Percentiles rank a stretch among this genome's conserved stretches.
phyloP scores from a whole-genome alignment of 2,113 vertebrate genomes.

The Dendrocopos noguchii region DNA sequence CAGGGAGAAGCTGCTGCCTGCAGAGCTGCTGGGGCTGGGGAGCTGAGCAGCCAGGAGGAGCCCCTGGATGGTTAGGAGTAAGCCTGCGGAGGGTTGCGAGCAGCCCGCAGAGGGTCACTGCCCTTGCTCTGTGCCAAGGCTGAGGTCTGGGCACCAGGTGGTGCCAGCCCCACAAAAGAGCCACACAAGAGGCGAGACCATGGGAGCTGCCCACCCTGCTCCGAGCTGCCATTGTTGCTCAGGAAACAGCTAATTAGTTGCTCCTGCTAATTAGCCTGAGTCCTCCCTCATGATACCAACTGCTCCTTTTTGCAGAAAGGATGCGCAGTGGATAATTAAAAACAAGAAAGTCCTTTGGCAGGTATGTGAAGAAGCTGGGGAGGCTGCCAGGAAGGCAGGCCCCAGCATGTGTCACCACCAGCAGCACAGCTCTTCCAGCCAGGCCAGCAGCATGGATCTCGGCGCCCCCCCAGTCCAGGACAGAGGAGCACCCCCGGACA shows the following conservation, averaged over 20 bases:
- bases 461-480: background rate
- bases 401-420: background rate
- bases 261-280: slow-evolving; percentile 47
- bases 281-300: slow-evolving; percentile 13
- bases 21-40: background rate
- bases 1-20: background rate
- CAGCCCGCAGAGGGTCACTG: background rate
- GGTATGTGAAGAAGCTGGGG: background rate
- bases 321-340: slow-evolving; percentile 34
- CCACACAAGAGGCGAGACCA: fast-evolving
- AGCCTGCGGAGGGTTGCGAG: background rate
- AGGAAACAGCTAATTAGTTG: slow-evolving; percentile 57
- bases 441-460: background rate
- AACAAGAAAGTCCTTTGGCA: slow-evolving; percentile 14
- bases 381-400: background rate
- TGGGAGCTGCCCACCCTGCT: background rate
- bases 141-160: fast-evolving
- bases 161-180: background rate
- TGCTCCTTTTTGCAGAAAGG: slow-evolving; percentile 26
- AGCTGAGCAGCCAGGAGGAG: background rate
- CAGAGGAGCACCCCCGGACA: fast-evolving
- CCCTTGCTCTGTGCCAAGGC: too few relatives aligned
- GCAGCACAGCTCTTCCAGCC: background rate
- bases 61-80: background rate
- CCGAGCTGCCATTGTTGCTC: slow-evolving; percentile 8